Percentiles rank a stretch among this genome's conserved stretches.
phyloP scores from a whole-genome alignment of 2,113 vertebrate species.

The Nibea coibor region DNA sequence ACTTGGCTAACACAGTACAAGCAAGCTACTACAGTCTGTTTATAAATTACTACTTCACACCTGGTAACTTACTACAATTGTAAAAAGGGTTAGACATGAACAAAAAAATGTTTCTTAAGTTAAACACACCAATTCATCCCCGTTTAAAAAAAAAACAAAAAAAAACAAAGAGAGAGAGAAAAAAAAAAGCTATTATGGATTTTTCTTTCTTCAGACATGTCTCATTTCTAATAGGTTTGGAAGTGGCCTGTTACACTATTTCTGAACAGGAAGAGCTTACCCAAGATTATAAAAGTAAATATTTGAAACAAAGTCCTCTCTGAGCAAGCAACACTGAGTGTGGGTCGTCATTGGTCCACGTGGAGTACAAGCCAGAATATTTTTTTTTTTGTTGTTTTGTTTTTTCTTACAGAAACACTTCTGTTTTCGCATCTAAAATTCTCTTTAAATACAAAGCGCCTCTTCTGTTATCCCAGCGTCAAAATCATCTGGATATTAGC shows the following conservation, averaged over 20 bases:
- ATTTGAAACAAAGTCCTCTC: slow-evolving; percentile 89
- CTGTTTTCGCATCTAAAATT: slow-evolving; percentile 92
- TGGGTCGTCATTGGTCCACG: slow-evolving; percentile 92
- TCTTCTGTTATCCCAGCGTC: slow-evolving; percentile 88
- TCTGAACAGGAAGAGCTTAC: slow-evolving; percentile 84
- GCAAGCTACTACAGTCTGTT: slow-evolving; percentile 86
- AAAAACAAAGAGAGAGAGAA: slow-evolving; percentile 63
- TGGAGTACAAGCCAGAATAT: slow-evolving; percentile 87
- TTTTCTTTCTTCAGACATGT: slow-evolving; percentile 83
- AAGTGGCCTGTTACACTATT: slow-evolving; percentile 79
- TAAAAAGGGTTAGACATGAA: slow-evolving; percentile 87
- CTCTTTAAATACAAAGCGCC: slow-evolving; percentile 98
- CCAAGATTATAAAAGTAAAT: slow-evolving; percentile 86
- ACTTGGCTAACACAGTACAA: slow-evolving; percentile 86
- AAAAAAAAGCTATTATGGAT: slow-evolving; percentile 78
- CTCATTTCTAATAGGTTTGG: slow-evolving; percentile 82
- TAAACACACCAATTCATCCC: slow-evolving; percentile 86
- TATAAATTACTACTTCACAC: slow-evolving; percentile 91
- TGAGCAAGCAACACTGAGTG: slow-evolving; percentile 99
- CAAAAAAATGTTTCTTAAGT: slow-evolving; percentile 83
- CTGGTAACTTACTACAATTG: slow-evolving; percentile 88
- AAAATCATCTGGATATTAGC: slow-evolving; percentile 82
- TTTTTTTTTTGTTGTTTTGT: slow-evolving; percentile 67
- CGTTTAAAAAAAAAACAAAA: slow-evolving; percentile 66
- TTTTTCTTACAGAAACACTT: slow-evolving; percentile 90